Percentiles rank a stretch among this genome's conserved stretches.
These are phyloP conservation scores for Raja brachyura DNA, from an alignment of 2,113 vertebrate species.

Conservation along the genomic window DNA sequence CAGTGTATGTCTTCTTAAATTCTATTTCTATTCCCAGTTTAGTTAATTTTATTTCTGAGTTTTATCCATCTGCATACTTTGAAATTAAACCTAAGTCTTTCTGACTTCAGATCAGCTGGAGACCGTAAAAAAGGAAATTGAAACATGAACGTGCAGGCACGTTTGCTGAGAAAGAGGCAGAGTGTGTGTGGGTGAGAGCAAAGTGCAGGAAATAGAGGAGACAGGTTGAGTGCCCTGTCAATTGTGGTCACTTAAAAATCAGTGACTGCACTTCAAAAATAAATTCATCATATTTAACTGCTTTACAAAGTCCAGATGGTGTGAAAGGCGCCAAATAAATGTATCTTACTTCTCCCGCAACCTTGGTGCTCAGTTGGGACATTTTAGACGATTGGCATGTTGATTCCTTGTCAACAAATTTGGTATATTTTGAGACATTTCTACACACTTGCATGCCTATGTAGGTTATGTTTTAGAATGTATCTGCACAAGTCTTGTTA, in stretches of 20 bases:
- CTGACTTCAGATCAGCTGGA: no score
- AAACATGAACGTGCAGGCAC: no score
- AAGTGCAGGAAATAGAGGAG: no score
- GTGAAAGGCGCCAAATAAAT: not conserved
- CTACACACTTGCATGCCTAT: not conserved
- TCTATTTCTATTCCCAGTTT: no score
- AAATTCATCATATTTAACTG: not conserved
- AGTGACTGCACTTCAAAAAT: conserved; percentile 11
- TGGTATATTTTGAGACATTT: not conserved
- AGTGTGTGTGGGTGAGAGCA: no score
- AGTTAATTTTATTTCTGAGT: no score
- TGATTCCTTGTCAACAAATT: not conserved
- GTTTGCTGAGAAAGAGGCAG: no score
- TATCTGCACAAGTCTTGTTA: not conserved
- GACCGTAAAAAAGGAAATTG: no score
- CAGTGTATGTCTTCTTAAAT: no score
- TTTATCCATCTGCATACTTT: no score
- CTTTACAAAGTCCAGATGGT: not conserved
- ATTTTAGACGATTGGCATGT: not conserved
- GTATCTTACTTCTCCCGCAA: not conserved
- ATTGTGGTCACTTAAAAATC: not conserved
- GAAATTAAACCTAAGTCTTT: no score
- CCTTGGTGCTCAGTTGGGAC: not conserved
- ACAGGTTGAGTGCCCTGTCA: no score
- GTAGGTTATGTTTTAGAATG: not conserved